These are phyloP conservation scores for Pelagia noctiluca DNA, from an alignment of 30 jellyfish, hydroid and myxozoan genomes.

Conservation along the genomic window DNA sequence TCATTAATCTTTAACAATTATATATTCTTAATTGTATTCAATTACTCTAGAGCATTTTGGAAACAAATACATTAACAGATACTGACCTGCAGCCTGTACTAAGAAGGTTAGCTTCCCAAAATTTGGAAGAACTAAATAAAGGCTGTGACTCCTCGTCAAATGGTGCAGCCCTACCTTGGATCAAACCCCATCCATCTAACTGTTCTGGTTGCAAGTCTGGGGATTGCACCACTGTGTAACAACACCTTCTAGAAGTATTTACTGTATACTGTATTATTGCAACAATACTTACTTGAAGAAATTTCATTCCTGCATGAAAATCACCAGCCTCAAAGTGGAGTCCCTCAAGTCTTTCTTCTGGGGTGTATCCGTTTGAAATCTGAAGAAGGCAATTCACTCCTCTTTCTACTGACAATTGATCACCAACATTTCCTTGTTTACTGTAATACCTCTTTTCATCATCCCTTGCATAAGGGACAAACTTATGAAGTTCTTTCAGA, in stretches of 20 bases:
- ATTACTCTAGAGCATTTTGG: no score
- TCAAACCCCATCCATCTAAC: no score
- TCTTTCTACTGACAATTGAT: slow-evolving; percentile 32
- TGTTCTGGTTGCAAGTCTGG: no score
- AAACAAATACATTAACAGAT: no score
- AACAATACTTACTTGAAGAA: slow-evolving; percentile 14
- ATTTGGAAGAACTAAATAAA: no score
- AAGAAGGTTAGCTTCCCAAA: no score
- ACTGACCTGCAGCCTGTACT: no score
- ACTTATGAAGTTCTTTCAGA: slow-evolving; percentile 5
- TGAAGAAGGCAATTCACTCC: slow-evolving; percentile 45
- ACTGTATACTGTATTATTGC: no score
- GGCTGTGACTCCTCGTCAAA: no score
- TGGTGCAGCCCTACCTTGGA: no score
- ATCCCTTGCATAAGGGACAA: slow-evolving; percentile 18
- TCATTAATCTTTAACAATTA: no score
- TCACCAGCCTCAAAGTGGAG: slow-evolving; percentile 44
- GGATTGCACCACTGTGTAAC: neutral
- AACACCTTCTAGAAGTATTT: neutral
- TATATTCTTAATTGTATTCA: no score
- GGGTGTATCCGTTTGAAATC: slow-evolving; percentile 27
- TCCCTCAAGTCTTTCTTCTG: slow-evolving; percentile 43
- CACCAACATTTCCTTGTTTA: slow-evolving; percentile 34
- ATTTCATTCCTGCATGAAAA: slow-evolving; percentile 31
- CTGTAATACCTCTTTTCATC: slow-evolving; percentile 15